Conservation (phyloP, 2,888 invertebrate genomes). For the Tetheella fluctuosa region DNA sequence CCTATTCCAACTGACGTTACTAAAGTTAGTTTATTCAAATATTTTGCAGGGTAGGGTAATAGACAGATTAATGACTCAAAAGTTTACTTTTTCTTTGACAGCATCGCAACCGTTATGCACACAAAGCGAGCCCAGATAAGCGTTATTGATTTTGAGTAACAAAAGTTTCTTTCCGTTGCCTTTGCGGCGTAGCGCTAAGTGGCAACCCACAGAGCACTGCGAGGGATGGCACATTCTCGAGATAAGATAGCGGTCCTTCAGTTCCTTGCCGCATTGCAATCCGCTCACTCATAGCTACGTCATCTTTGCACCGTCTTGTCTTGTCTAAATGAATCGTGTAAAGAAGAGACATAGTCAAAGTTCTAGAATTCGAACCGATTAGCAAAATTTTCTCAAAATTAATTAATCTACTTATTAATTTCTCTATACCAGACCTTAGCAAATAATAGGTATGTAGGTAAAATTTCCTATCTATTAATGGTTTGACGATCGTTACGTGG, state of each 20-base stretch:
- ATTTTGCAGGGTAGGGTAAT: constrained; percentile 42
- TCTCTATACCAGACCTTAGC: no score
- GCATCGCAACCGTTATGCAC: constrained; percentile 60
- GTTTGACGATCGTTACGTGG: neutral
- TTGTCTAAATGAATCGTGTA: neutral
- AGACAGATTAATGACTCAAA: constrained; percentile 62
- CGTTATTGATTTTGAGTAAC: constrained; percentile 71
- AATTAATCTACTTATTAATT: neutral
- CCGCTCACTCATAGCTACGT: constrained; percentile 65
- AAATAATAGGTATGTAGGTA: neutral
- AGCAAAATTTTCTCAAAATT: neutral
- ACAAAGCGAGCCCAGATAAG: constrained; percentile 65
- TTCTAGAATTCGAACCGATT: no score
- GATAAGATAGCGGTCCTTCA: constrained; percentile 68
- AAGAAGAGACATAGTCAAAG: neutral
- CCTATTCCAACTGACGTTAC: no score
- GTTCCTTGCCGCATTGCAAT: constrained; percentile 65
- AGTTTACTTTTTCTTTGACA: constrained; percentile 49
- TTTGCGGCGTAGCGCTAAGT: constrained; percentile 74
- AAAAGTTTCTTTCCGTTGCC: constrained; percentile 57
- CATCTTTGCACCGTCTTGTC: neutral
- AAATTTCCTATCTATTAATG: neutral
- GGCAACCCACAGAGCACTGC: constrained; percentile 61
- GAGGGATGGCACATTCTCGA: constrained; percentile 76
- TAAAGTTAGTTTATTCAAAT: constrained; percentile 10